These are phyloP conservation scores for Nipponia nippon DNA, from an alignment of 2,113 vertebrate genomes.

Conservation along the genomic window DNA sequence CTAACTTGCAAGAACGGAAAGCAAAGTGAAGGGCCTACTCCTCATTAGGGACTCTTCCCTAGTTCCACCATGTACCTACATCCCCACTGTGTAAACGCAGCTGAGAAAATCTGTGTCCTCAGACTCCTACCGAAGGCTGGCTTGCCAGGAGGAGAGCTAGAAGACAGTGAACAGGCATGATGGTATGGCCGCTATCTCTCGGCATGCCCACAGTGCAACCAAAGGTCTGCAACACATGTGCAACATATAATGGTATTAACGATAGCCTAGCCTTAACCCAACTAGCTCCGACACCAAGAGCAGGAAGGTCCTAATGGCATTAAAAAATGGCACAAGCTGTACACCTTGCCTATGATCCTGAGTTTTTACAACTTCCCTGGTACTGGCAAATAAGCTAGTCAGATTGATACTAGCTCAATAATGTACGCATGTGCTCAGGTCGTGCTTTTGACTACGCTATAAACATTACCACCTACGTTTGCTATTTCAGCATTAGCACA, in stretches of 20 bases:
- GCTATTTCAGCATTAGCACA: not conserved
- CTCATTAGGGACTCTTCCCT: too few relatives aligned
- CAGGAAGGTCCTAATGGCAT: not conserved
- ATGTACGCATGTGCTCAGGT: not conserved
- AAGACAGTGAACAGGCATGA: accelerated
- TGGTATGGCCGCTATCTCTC: accelerated
- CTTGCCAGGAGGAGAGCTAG: not conserved
- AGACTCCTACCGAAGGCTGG: not conserved
- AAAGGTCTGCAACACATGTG: not conserved
- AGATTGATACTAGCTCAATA: not conserved
- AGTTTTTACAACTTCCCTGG: not conserved
- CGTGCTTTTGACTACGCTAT: accelerated
- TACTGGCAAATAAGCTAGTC: not conserved
- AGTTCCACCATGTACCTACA: not conserved
- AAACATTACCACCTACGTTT: not conserved
- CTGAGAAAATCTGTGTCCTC: not conserved
- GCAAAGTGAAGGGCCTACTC: accelerated
- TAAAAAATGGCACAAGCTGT: not conserved
- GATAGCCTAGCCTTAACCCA: accelerated
- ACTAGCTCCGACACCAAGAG: not conserved
- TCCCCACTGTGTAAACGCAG: accelerated
- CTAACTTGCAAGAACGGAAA: not conserved
- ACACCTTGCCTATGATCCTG: not conserved
- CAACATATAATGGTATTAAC: accelerated
- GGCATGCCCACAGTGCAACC: accelerated